These are phyloP conservation scores for Meda fulgida DNA, from an alignment of 2,797 vertebrate species.

Conservation along the genomic window DNA sequence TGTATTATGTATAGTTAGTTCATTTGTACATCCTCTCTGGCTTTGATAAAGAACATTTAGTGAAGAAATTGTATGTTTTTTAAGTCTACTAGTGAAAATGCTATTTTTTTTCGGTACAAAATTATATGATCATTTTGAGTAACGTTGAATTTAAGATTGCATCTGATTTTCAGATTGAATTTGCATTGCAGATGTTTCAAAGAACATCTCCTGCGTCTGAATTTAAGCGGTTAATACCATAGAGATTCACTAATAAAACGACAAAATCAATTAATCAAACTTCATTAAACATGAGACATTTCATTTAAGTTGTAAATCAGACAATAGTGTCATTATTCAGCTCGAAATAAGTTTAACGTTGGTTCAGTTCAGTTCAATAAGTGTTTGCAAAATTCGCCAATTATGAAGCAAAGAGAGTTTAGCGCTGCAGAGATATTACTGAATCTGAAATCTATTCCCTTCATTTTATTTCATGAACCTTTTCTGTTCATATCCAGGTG, in stretches of 20 bases:
- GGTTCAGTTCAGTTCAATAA: neutral
- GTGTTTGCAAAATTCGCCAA: neutral
- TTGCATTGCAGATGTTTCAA: neutral
- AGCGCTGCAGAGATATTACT: neutral
- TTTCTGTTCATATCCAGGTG: neutral
- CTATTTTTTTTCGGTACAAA: too few species aligned
- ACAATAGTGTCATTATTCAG: neutral
- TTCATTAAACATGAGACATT: neutral
- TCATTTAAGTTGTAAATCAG: neutral
- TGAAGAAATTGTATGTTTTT: neutral
- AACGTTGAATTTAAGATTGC: neutral
- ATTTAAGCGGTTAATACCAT: neutral
- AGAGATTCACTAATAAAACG: neutral
- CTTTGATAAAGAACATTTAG: neutral
- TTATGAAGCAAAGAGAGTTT: neutral
- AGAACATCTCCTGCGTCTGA: neutral
- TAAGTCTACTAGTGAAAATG: neutral
- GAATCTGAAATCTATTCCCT: neutral
- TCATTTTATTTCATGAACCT: neutral
- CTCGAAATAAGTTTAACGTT: neutral
- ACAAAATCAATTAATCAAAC: neutral
- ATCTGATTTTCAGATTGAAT: neutral
- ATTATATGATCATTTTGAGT: neutral
- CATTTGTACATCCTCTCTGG: neutral
- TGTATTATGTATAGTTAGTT: neutral